Conservation (phyloP, 2,888 invertebrate genomes). For the Bombyx huttoni region DNA sequence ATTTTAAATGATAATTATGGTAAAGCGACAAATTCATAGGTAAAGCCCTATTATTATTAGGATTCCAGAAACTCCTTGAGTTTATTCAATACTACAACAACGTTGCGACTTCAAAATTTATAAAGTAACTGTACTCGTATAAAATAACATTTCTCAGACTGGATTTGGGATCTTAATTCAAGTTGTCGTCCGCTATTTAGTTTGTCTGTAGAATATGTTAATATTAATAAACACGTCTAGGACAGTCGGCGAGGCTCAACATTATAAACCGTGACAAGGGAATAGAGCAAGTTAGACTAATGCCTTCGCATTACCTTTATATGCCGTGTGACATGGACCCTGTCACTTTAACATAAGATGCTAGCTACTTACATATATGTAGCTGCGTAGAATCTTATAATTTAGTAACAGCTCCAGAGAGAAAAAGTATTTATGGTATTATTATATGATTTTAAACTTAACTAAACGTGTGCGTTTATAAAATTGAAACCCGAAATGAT, state of each 20-base stretch:
- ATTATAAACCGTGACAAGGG: constrained; percentile 13
- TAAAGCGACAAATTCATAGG: too few relatives aligned
- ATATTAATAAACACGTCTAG: constrained; percentile 15
- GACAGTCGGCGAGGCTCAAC: constrained; percentile 5
- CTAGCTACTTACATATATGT: not conserved
- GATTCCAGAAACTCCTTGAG: too few relatives aligned
- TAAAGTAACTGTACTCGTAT: not conserved
- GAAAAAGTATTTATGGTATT: too few relatives aligned
- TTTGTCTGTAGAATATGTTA: constrained; percentile 10
- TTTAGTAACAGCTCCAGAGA: not conserved
- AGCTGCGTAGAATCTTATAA: not conserved
- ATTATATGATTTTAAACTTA: too few relatives aligned
- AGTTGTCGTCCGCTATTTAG: constrained; percentile 9
- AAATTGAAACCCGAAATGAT: too few relatives aligned
- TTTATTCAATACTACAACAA: too few relatives aligned
- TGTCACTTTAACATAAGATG: not conserved
- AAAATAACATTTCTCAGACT: constrained; percentile 3
- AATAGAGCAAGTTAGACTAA: constrained; percentile 6
- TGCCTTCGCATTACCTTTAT: constrained; percentile 5
- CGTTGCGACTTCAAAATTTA: too few relatives aligned
- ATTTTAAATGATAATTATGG: too few relatives aligned
- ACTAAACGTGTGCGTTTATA: too few relatives aligned
- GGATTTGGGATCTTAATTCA: constrained; percentile 10
- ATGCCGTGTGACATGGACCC: constrained; percentile 3
- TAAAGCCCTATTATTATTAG: too few relatives aligned